Base-by-base conservation (phyloP, 2,888 invertebrate genomes). In the Crematogaster levior region DNA sequence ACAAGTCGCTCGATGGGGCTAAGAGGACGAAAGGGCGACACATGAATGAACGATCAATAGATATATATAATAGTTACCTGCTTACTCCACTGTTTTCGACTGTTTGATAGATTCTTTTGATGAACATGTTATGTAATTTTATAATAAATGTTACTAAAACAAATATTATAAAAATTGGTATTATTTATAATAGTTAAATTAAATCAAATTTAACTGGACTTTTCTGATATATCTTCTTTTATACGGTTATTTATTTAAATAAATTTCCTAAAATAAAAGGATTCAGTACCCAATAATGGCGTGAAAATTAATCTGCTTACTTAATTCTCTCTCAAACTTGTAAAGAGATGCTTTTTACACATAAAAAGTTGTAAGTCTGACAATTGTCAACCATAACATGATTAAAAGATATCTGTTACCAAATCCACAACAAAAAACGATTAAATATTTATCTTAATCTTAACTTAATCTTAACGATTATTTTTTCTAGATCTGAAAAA, bases 21-120 rank as follows among this genome's bases (percentile, higher is more conserved):
- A 84, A 83, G 90, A 88, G 87, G 89, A 83, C 83, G 90, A 90
- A 91, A 92, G 92, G 92, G 92, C 91, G 91, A 91, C 90, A 75
- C 75, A 93, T 93, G 93, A 93, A 93, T 93, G 93, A 93, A 93
- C 93, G 93, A 93, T 93, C 93, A 91, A 93, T 93, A 93, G 93
- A 91, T 92, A 93, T 93, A 93, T n/a, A n/a, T n/a, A n/a, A n/a
- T 93, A 93, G 91, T 89, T 86, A 87, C 86, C 86, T 85, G 80
- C 84, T 86, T 84, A 82, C 84, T 43, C 56, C 83, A 81, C 81
- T 83, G 77, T 84, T 82, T 84, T 84, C 46, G 61, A 27, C 24
- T 34, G 43, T 81, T 83, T 82, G 68, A 79, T 70, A 56, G 40
- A 10, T 21, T 27, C 46, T 12, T 51, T 27, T 51, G 34, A 51